These are phyloP conservation scores for Tapirus terrestris DNA, from an alignment of 2,113 vertebrate genomes.

Conservation along the genomic window DNA sequence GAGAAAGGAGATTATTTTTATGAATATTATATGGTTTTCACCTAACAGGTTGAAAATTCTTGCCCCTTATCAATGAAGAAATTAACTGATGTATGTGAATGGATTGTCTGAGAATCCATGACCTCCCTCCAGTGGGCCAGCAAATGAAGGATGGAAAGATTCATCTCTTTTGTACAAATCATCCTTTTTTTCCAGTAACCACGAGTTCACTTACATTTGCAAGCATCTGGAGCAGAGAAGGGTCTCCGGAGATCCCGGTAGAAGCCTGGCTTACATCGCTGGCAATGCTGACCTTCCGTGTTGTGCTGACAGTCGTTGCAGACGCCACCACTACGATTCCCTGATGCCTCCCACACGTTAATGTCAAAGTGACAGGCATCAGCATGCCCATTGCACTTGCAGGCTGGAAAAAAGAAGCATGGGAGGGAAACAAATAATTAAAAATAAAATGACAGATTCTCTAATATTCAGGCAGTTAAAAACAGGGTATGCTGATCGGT, in stretches of 20 bases:
- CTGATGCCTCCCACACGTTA: slow-evolving; percentile 91
- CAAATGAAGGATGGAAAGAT: background rate
- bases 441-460: background rate
- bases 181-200: background rate
- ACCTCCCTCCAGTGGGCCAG: background rate
- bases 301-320: slow-evolving; percentile 95
- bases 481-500: background rate
- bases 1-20: background rate
- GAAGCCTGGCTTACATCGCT: slow-evolving; percentile 94
- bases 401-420: slow-evolving; percentile 86
- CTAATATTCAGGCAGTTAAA: background rate
- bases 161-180: background rate
- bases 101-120: background rate
- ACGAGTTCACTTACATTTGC: slow-evolving; percentile 91
- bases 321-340: slow-evolving; percentile 93
- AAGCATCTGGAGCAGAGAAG: slow-evolving; percentile 90
- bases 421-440: slow-evolving; percentile 28
- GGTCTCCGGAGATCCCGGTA: slow-evolving; percentile 91
- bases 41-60: background rate
- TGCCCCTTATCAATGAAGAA: background rate
- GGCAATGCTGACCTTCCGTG: slow-evolving; percentile 94
- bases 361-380: slow-evolving; percentile 94
- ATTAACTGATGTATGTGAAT: background rate
- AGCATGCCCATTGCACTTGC: slow-evolving; percentile 96
- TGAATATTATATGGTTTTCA: background rate